Evolutionary conservation across 2,797 vertebrate species (phyloP), one percentile per base, ranked within the genome.

Genomic region (Toxotes lorentzi): DNA sequence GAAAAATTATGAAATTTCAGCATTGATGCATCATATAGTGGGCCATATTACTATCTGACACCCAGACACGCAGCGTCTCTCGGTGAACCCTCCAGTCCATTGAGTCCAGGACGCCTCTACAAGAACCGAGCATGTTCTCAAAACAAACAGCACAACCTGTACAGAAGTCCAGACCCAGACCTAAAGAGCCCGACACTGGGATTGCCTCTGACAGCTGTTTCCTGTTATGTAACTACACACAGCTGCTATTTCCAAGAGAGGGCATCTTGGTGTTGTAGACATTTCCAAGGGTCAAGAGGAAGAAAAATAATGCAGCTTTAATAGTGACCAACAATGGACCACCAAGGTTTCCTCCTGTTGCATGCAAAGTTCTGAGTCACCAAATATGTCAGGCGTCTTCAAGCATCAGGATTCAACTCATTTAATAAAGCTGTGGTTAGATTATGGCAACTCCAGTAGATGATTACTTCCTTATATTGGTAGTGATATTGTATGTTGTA

Each of bases 301-400:
- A 95, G 92, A 95, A 95, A 95, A 96, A 96, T 96, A 96, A 95
- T 93, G 90, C 94, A 90, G 79, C 83, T 95, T 95, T 96, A 95
- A 95, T 95, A 93, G 92, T 92, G 93, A 93, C 91, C 92, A 94
- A 94, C 83, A 84, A 86, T 67, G 78, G 95, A 96, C 95, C 95
- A 96, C 95, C 95, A 94, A 94, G 87, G 92, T 88, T 92, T 94
- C 81, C 73, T 76, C 73, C 56, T 68, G 71, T 78, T 77, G 69
- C 87, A 87, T 89, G 84, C 80, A 8, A 87, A 11, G 48, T 53
- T 82, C 76, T 76, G 71, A 85, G 58, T 83, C 81, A 68, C 79
- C 61, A 85, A 50, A 76, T 45, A 73, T 66, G 71, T 73, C 69
- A 74, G 73, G 47, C 19, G 7, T 48, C 70, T 78, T 78, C 40